Evolutionary conservation across 2,797 vertebrate species (phyloP).

Genomic region (Cyprinodon diabolis): DNA sequence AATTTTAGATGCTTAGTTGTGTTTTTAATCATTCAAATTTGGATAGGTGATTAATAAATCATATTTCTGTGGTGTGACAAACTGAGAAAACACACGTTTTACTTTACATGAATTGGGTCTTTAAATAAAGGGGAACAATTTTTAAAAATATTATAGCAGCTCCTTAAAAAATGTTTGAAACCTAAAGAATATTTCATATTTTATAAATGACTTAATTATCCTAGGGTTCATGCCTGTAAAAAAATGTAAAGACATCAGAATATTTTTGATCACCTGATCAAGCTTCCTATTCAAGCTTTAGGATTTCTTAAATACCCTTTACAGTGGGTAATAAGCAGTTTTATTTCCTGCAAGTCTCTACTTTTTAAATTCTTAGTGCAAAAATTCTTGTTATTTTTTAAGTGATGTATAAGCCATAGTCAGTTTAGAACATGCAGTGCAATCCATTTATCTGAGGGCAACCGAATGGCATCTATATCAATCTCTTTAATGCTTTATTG

Average conservation of each 20-base stretch:
- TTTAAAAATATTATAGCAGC: constrained; percentile 24
- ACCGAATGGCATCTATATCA: neutral
- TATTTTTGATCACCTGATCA: constrained; percentile 2
- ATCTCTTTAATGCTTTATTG: neutral
- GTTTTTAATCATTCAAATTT: no score
- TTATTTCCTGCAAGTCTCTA: constrained; percentile 10
- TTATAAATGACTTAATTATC: constrained; percentile 40
- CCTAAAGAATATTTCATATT: constrained; percentile 34
- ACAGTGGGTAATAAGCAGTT: constrained; percentile 5
- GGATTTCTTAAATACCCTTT: neutral
- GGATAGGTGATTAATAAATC: no score
- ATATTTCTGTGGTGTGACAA: no score
- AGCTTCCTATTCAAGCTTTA: constrained; percentile 2
- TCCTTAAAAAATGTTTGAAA: constrained; percentile 28
- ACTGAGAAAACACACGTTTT: no score
- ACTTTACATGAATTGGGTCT: no score
- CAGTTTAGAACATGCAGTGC: neutral
- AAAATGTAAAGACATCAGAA: constrained; percentile 29
- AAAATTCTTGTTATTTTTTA: constrained; percentile 5
- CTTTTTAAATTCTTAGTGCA: constrained; percentile 20
- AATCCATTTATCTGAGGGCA: neutral
- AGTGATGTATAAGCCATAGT: neutral
- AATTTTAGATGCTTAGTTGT: no score
- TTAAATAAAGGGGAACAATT: constrained; percentile 1
- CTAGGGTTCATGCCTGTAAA: constrained; percentile 36